A percentile compares a stretch with the other conserved stretches of the same genome.
phyloP scores from a whole-genome alignment of 2,797 vertebrate species.

The Rhyacichthys aspro region DNA sequence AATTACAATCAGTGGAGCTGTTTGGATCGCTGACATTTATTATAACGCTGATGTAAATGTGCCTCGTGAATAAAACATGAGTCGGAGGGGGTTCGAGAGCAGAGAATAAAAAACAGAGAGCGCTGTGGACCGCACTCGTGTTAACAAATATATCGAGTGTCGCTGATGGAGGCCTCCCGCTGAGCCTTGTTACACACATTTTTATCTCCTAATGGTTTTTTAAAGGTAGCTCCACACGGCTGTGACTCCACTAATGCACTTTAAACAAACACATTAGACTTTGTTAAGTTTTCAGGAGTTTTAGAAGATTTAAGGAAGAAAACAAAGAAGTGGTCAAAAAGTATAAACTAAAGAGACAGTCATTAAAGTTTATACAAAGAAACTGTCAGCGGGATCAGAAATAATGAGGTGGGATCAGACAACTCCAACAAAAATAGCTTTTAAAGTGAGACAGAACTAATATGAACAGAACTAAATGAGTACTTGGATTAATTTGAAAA shows the following conservation, averaged over 20 bases:
- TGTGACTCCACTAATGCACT: constrained; percentile 18
- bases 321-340: not conserved
- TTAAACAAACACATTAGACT: constrained; percentile 34
- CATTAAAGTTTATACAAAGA: too few species aligned
- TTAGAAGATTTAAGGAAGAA: constrained; percentile 6
- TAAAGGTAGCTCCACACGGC: constrained; percentile 56
- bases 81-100: constrained; percentile 41
- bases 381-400: not conserved
- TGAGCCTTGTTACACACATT: constrained; percentile 72
- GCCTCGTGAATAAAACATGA: constrained; percentile 83
- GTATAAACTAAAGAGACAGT: too few species aligned
- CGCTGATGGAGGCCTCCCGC: constrained; percentile 67
- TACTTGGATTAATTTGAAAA: too few species aligned
- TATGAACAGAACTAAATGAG: too few species aligned
- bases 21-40: constrained; percentile 84
- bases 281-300: constrained; percentile 35
- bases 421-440: too few species aligned
- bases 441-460: too few species aligned
- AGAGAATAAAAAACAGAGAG: constrained; percentile 78
- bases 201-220: constrained; percentile 73
- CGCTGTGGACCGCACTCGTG: constrained; percentile 71
- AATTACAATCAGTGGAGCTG: constrained; percentile 73
- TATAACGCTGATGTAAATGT: constrained; percentile 85
- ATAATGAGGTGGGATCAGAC: not conserved
- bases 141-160: constrained; percentile 77